Evolutionary conservation across 2,888 invertebrate species (phyloP).

Genomic region (Hermodice carunculata): DNA sequence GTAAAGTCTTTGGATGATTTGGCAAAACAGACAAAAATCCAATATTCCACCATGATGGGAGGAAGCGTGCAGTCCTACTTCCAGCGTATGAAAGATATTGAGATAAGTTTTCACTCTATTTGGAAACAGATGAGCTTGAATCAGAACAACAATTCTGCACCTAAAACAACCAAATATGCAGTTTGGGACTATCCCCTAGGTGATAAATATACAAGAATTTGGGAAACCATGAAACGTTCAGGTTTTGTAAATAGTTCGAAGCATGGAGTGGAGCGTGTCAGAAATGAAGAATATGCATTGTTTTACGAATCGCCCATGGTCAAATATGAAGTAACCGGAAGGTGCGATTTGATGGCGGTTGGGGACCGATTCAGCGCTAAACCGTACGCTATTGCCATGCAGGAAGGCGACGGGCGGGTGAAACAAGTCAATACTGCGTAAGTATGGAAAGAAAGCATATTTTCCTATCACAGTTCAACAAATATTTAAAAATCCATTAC

Average conservation of each 20-base stretch:
- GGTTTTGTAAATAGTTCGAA: constrained; percentile 79
- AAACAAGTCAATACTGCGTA: too few relatives aligned
- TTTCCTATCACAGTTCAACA: too few relatives aligned
- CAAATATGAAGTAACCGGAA: constrained; percentile 42
- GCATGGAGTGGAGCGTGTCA: constrained; percentile 82
- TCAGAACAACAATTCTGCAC: too few relatives aligned
- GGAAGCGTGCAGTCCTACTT: constrained; percentile 17
- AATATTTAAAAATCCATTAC: too few relatives aligned
- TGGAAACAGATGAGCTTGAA: constrained; percentile 50
- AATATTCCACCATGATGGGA: constrained; percentile 6
- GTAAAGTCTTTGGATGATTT: constrained; percentile 42
- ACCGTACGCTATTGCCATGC: constrained; percentile 52
- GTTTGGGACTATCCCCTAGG: constrained; percentile 84
- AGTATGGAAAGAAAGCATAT: too few relatives aligned
- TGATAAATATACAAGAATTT: constrained; percentile 90
- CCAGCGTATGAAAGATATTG: constrained; percentile 45
- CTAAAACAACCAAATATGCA: constrained; percentile 39
- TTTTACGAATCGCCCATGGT: constrained; percentile 51
- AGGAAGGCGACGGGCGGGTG: too few relatives aligned
- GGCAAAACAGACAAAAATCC: constrained; percentile 36
- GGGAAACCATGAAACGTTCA: constrained; percentile 85
- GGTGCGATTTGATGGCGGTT: constrained; percentile 45
- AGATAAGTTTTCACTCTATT: constrained; percentile 41
- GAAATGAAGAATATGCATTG: constrained; percentile 44
- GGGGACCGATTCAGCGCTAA: constrained; percentile 51